Evolutionary conservation across 2,113 vertebrate species (phyloP), one percentile per base, ranked within the genome.

Genomic region (Polypterus senegalus): DNA sequence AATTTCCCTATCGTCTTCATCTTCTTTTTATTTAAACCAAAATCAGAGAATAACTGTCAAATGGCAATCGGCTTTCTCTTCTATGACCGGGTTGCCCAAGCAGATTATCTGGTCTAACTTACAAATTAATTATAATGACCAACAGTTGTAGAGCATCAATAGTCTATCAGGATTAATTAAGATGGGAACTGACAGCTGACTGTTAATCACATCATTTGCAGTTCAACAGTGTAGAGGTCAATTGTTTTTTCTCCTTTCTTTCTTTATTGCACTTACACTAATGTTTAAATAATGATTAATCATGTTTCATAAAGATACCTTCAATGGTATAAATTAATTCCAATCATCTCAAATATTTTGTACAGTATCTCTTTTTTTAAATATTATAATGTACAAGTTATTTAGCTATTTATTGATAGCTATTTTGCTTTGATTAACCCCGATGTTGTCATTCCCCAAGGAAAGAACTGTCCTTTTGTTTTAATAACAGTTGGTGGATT

Each of bases 151-250:
- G 81, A 62, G 78, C 90, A 88, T 97, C 95, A 91, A 92, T 95
- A 92, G 87, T 86, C 88, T 88, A 94, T 94, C 93, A 93, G 84
- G 89, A 91, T 92, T 94, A 92, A 98, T 97, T 97, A 95, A 92
- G 86, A 83, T 87, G 83, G 82, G 88, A 91, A 84, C 87, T 86
- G 89, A 91, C 88, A 88, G 88, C 81, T 90, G 87, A 90, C 81
- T 87, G 88, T 90, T 92, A 90, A 83, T 83, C 87, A 85, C 85
- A 87, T 91, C 79, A 80, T 84, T 88, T 78, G 77, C 85, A 88
- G 79, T 82, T 88, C 84, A 84, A 83, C 77, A 74, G 84, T 76
- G 78, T 67, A 76, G 77, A 86, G 85, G 82, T 86, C 79, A 79
- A 75, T 79, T 62, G 68, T 77, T 79, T 75, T 27, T 27, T 27